Evolutionary conservation across 2,797 vertebrate genomes (phyloP), one percentile per base, ranked within the genome.

Genomic region (Eidolon dupreanum): DNA sequence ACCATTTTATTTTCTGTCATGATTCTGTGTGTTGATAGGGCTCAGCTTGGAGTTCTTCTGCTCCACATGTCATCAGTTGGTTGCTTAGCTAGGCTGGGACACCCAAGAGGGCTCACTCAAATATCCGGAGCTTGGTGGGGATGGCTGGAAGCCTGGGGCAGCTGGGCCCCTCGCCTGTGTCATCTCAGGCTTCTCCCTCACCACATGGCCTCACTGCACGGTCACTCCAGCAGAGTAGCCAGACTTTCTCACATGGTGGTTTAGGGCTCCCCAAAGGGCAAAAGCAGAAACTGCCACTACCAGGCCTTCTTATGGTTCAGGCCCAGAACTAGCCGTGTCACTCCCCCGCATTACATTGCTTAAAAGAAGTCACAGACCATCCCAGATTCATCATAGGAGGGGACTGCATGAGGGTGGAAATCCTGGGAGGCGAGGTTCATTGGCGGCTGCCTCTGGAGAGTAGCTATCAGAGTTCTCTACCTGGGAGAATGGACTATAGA

Each of bases 151-250:
- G 71, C 13, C 11, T 38, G 15, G 26, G 7, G 31, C 7, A 10
- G 57, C 31, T 4, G 26, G 46, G 41, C 13, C 68, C 20, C 10
- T 24, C 16, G 8, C 22, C 41, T 3, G 8, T 33, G 66, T 31
- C 33, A 7, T 36, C 46, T 68, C 65, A 59, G 22, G 28, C 31
- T 15, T 33, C 36, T 82, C 86, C 33, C 28, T 59, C 41, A 17
- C 31, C 53, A 26, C 6, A 0, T 10, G 78, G 43, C 53, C 53
- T 68, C 36, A 38, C 28, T 11, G 8, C 3, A 0, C 5, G 24
- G 46, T 22, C 33, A 41, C 73, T 11, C 8, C 53, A 26, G 19
- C 46, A 49, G 19, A 15, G 20, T 13, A 63, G 55, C 31, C 75
- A 28, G 46, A 46, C 0, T 15, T 65, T 68, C 51, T 71, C 46